These are phyloP conservation scores for Paracanthobrama guichenoti DNA, from an alignment of 2,113 vertebrate species.

Conservation along the genomic window DNA sequence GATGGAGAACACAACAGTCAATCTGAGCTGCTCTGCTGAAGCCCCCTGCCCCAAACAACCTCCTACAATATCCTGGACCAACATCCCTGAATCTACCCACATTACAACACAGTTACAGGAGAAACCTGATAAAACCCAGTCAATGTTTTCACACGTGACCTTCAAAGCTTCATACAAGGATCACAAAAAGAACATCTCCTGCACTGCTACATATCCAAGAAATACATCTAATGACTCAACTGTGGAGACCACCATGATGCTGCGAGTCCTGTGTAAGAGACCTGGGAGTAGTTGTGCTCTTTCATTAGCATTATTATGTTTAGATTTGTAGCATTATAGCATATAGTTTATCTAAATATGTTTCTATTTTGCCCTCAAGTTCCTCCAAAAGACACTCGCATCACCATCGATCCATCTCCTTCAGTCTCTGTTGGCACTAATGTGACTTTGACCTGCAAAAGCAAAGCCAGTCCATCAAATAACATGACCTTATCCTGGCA, in stretches of 20 bases:
- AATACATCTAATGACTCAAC: not conserved
- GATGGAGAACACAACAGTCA: not conserved
- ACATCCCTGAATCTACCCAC: not conserved
- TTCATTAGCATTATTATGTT: not conserved
- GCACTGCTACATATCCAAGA: constrained; percentile 11
- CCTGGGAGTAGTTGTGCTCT: not conserved
- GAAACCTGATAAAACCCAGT: not conserved
- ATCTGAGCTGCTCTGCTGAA: constrained; percentile 30
- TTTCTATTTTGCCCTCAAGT: not conserved
- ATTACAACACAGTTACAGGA: constrained; percentile 19
- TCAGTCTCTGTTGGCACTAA: not conserved
- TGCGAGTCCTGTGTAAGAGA: not conserved
- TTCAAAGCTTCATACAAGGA: constrained; percentile 13
- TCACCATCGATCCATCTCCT: not conserved
- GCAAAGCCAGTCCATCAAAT: constrained; percentile 14
- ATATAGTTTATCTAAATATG: not conserved
- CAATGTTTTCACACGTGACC: not conserved
- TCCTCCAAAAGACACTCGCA: constrained; percentile 6
- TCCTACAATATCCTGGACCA: constrained; percentile 23
- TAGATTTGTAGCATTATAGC: not conserved
- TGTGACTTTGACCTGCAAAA: constrained; percentile 28
- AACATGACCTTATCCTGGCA: not conserved
- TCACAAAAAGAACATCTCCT: not conserved
- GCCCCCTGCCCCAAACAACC: constrained; percentile 11
- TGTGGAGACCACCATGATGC: not conserved